Evolutionary conservation across 2,113 vertebrate species (phyloP), one percentile per base, ranked within the genome.

Genomic region (Rhinopomastus cyanomelas): DNA sequence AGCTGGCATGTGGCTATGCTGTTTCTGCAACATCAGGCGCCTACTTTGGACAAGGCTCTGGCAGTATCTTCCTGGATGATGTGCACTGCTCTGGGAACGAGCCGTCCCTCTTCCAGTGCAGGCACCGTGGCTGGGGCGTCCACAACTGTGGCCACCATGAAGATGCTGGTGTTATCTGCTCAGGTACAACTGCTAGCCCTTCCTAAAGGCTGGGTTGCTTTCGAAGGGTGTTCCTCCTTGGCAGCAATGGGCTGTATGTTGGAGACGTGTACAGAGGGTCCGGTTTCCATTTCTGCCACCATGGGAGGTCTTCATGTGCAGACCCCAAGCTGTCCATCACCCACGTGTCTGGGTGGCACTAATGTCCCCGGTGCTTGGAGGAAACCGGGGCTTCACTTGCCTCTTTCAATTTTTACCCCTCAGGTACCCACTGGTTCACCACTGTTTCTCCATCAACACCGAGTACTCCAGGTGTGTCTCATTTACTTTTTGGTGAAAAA

Each of bases 1-100:
- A 96, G 80, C 89, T 96, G 73, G 95, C 85, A 5, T 96, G 96
- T 2, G 95, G 96, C 36, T 4, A 16, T 73, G 96, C 95, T 13
- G 0, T 96, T 9, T 57, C 56, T 57, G 56, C 56, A 21, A 30
- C 25, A 0, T 46, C 65, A 1, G 44, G 17, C 8, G 94, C 96
- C 60, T 59, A 49, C 71, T 97, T 96, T 48, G 95, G 96, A 4
- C 80, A 85, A 85, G 96, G 97, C 29, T 67, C 2, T 10, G 90
- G 86, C 52, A 22, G 0, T 2, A 92, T 92, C 75, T 85, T 71
- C 85, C 85, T 88, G 75, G 85, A 88, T 0, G 3, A 81, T 4
- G 81, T 81, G 19, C 6, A 1, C 4, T 85, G 81, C 37, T 7
- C 5, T 1, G 96, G 95, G 1, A 32, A 1, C 0, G 95, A 96